Evolutionary conservation across 2,797 vertebrate species (phyloP).

Genomic region (Melanogrammus aeglefinus): DNA sequence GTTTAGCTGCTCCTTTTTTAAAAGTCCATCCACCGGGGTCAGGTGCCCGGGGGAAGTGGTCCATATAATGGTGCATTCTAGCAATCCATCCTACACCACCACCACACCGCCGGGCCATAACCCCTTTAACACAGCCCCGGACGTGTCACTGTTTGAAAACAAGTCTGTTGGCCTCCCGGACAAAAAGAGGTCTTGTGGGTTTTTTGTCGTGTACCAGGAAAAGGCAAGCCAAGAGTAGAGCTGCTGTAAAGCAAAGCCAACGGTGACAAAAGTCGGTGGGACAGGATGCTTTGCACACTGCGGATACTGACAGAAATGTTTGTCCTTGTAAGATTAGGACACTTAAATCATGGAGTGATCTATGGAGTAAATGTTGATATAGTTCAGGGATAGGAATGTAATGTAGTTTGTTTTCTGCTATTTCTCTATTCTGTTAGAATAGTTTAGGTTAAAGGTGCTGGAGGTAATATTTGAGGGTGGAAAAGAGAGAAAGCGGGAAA

Average conservation of each 20-base stretch:
- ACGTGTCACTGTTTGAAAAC: background rate
- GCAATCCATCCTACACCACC: background rate
- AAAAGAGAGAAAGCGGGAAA: background rate
- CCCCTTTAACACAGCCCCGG: background rate
- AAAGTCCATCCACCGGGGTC: background rate
- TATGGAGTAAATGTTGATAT: background rate
- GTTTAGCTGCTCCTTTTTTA: background rate
- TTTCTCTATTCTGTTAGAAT: background rate
- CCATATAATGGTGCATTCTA: background rate
- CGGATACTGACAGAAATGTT: background rate
- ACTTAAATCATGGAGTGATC: background rate
- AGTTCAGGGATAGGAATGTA: background rate
- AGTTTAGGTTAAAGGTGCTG: background rate
- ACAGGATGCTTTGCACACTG: background rate
- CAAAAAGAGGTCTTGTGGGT: background rate
- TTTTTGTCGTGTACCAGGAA: background rate
- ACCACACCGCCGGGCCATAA: background rate
- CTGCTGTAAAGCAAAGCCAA: background rate
- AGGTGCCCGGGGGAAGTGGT: background rate
- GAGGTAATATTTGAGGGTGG: background rate
- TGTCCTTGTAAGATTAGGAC: background rate
- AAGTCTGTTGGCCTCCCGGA: background rate
- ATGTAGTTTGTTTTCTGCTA: background rate
- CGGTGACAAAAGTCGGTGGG: background rate
- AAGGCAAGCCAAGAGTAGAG: background rate